These are phyloP conservation scores for Calameuta filiformis DNA, from an alignment of 2,888 invertebrate species.

Conservation along the genomic window DNA sequence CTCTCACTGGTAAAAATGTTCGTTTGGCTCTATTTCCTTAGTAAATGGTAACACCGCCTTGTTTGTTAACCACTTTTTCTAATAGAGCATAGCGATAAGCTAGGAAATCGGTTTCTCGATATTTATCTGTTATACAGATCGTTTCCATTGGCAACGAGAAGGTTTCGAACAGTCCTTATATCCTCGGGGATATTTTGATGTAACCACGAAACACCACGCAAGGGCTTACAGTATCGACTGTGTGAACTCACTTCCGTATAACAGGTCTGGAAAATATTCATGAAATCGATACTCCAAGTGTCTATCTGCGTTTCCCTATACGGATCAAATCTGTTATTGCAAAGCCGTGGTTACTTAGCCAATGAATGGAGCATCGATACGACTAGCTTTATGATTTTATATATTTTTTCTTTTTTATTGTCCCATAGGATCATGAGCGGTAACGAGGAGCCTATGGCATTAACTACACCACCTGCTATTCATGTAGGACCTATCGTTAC, in stretches of 20 bases:
- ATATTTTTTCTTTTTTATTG: background rate
- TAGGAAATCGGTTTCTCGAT: background rate
- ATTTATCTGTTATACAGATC: background rate
- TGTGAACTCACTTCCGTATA: background rate
- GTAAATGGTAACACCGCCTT: background rate
- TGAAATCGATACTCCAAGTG: background rate
- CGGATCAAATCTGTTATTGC: background rate
- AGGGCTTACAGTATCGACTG: background rate
- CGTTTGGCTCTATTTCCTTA: slow-evolving; percentile 6
- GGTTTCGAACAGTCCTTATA: background rate
- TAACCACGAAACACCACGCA: background rate
- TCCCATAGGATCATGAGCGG: slow-evolving; percentile 34
- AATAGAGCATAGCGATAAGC: background rate
- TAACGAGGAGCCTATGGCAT: slow-evolving; percentile 43
- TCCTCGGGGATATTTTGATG: background rate
- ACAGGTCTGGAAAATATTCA: background rate
- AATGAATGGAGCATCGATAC: background rate
- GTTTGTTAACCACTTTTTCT: background rate
- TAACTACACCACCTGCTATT: slow-evolving; percentile 52
- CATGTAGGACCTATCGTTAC: slow-evolving; percentile 57
- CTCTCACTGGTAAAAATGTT: background rate
- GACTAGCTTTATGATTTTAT: background rate
- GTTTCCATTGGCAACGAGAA: background rate
- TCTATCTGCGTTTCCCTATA: background rate
- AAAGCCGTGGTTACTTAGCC: background rate